Base-by-base conservation (phyloP, 2,888 invertebrate genomes). In the Parasteatoda lunata region DNA sequence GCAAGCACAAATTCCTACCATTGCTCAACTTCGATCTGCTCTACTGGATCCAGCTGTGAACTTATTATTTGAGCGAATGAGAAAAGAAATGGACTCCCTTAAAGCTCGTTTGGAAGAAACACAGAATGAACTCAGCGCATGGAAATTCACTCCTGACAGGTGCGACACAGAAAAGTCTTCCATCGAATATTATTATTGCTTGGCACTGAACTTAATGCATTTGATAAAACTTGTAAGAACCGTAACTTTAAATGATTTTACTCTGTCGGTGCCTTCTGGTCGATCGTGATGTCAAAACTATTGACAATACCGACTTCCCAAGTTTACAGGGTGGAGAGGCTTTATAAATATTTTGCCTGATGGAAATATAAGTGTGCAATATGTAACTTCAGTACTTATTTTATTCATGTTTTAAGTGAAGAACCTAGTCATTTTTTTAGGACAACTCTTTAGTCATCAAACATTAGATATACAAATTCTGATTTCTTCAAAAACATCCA, bases 61-160 rank as follows among this genome's bases (percentile, higher is more conserved):
- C 93, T 94, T 98, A 90, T 94, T 98, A 89, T 95, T 98, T 91
- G 95, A 97, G 92, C 95, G 96, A 92, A 94, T 99, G 91, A 95
- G 97, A 66, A 95, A 96, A 92, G 98, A 99, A 92, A 93, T 98
- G 89, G 95, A 96, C 86, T 94, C 96, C 77, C 96, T 97, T 45
- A 96, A 97, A 92, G 96, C 97, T 79, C 96, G 96, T 91, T 93
- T 98, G 90, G 98, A 98, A 92, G 98, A 98, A 92, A 98, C 98
- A 30, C 98, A 98, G 92, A 98, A 97, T 93, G 99, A 99, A 93
- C 93, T 99, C 71, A 96, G 97, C 82, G 98, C 99, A 3, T 99
- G 98, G 98, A 99, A 99, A 93, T 99, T 99, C 92, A 98, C 98
- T 13, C 98, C 98, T n/a, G 99, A 99, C 93, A 98, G 94, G 94